A percentile compares a stretch with the other conserved stretches of the same genome.
Evolutionary conservation across 2,797 vertebrate species (phyloP).

Genomic region (Enoplosus armatus): DNA sequence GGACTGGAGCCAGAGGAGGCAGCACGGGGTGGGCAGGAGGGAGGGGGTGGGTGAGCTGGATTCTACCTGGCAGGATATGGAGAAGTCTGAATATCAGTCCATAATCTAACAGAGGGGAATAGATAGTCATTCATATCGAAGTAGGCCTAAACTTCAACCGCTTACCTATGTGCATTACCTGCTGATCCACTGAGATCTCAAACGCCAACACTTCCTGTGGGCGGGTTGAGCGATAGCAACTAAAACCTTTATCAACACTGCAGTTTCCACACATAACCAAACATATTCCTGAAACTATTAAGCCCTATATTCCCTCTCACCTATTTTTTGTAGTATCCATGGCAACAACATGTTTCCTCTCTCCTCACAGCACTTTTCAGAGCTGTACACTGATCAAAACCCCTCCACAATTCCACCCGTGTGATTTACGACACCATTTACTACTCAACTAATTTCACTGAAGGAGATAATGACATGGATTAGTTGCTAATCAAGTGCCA

Average conservation of each 20-base stretch:
- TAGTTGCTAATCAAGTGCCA: conserved; percentile 98
- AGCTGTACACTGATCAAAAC: conserved; percentile 70
- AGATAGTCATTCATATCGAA: conserved; percentile 26
- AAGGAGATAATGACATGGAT: conserved; percentile 96
- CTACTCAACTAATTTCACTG: conserved; percentile 94
- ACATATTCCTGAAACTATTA: conserved; percentile 52
- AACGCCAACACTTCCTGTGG: neutral
- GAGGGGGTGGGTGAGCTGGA: conserved; percentile 56
- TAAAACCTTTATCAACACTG: conserved; percentile 50
- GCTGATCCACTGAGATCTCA: conserved; percentile 18
- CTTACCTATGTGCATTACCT: conserved; percentile 6
- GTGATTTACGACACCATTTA: conserved; percentile 94
- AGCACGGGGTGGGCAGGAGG: conserved; percentile 64
- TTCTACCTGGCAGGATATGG: conserved; percentile 63
- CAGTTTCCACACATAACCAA: conserved; percentile 50
- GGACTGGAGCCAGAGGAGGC: conserved; percentile 84
- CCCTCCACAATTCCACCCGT: conserved; percentile 70
- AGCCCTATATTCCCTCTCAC: conserved; percentile 52
- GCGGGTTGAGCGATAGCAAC: conserved; percentile 1
- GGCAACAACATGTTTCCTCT: conserved; percentile 74
- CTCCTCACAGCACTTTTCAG: conserved; percentile 49
- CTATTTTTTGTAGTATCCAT: conserved; percentile 77
- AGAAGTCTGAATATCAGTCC: conserved; percentile 61
- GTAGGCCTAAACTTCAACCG: conserved; percentile 30
- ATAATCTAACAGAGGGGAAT: conserved; percentile 63